Conservation (phyloP, 2,113 vertebrate species). For the Numida meleagris region DNA sequence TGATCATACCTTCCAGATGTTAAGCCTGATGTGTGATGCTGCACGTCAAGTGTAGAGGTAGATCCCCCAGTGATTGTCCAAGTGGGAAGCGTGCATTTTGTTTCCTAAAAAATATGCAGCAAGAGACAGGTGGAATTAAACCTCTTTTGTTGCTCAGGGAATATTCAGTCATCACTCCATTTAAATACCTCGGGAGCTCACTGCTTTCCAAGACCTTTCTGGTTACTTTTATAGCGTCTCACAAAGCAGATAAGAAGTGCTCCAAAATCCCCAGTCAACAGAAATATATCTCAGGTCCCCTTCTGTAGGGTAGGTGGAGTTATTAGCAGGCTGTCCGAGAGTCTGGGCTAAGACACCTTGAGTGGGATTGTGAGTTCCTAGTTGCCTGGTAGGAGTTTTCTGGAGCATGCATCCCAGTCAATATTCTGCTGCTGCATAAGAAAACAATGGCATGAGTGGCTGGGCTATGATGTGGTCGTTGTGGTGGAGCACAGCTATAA, state of each 20-base stretch:
- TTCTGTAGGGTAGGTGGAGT: background rate
- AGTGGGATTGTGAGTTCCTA: background rate
- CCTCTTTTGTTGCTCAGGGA: background rate
- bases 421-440: background rate
- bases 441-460: background rate
- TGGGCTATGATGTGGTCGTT: background rate
- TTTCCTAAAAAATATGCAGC: background rate
- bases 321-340: background rate
- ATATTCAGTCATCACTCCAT: background rate
- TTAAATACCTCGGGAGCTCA: fast-evolving
- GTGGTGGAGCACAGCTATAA: background rate
- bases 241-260: background rate
- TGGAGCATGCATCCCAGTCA: background rate
- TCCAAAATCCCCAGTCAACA: background rate
- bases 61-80: background rate
- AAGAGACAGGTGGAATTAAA: background rate
- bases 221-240: background rate
- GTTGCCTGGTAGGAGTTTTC: background rate
- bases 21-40: background rate
- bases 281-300: background rate
- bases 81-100: background rate
- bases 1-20: background rate
- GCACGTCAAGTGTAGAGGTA: background rate
- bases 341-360: background rate
- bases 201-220: background rate